Evolutionary conservation across 2,113 vertebrate genomes (phyloP).

Genomic region (Oenanthe oenanthe): DNA sequence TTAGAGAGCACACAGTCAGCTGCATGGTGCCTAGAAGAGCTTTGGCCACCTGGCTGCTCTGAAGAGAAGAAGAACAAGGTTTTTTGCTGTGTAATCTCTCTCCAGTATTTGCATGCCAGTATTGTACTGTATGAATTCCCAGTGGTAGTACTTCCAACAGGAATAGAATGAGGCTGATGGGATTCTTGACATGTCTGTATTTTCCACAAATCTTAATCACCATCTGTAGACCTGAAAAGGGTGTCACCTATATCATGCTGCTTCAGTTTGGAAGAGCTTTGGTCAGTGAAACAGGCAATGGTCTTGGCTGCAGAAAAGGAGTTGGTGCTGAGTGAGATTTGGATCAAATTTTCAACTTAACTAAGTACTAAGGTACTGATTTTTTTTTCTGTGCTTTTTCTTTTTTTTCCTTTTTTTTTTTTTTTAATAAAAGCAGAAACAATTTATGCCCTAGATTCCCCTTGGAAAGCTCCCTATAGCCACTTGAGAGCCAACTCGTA

Average conservation of each 20-base stretch:
- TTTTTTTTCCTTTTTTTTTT: too few species aligned
- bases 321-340: background rate
- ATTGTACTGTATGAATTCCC: background rate
- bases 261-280: background rate
- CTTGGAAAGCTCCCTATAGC: background rate
- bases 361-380: background rate
- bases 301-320: background rate
- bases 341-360: background rate
- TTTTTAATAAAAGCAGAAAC: background rate
- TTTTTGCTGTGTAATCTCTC: background rate
- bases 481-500: background rate
- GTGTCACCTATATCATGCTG: background rate
- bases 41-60: background rate
- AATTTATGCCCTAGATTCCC: background rate
- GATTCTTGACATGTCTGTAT: background rate
- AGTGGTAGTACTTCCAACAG: background rate
- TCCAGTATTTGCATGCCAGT: background rate
- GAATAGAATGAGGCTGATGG: background rate
- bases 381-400: background rate
- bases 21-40: background rate
- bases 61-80: background rate
- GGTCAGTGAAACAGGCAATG: background rate
- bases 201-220: background rate
- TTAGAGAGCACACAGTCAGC: background rate
- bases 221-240: background rate